Evolutionary conservation across 2,888 invertebrate genomes (phyloP), one percentile per base, ranked within the genome.

Genomic region (Agrochola lychnidis): DNA sequence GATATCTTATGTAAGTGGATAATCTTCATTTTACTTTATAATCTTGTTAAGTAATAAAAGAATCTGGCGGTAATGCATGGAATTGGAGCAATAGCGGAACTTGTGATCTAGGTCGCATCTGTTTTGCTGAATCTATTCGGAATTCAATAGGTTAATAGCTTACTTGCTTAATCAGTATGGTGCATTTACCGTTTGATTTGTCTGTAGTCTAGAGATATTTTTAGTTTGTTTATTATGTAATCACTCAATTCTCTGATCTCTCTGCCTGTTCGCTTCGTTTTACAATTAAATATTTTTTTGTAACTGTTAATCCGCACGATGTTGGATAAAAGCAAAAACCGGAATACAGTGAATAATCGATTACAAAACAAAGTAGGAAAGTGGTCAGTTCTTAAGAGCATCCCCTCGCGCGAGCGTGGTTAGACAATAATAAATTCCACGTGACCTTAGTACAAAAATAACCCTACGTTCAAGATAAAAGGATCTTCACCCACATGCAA

Each of bases 21-120:
- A 84, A 86, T 86, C 73, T 78, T 79, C 84, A 87, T 87, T 87
- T 86, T 61, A 84, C 79, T 84, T 82, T 84, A 81, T 86, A 87
- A 84, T 84, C 75, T 82, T 78, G 76, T 78, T 76, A 61, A 64
- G 66, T 67, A 81, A 79, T 56, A 70, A 81, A 76, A 71, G 48
- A 67, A 70, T 84, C 70, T 78, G 70, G 30, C 16, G 19, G 30
- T 86, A 78, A 78, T 79, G 19, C 56, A 81, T 80, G 80, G 66
- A 79, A 78, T 48, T 83, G 61, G 76, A 73, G 51, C 40, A 73
- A 19, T 67, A 22, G 36, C 12, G 19, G 79, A 62, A 45, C 42
- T 70, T 68, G 30, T 68, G 57, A 69, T 72, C 51, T 74, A 53
- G 36, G 59, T 61, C 62, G 48, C 61, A 40, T 76, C 16, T 68